Base-by-base conservation (phyloP, 1,140 invertebrate species). In the Heliconius nattereri region DNA sequence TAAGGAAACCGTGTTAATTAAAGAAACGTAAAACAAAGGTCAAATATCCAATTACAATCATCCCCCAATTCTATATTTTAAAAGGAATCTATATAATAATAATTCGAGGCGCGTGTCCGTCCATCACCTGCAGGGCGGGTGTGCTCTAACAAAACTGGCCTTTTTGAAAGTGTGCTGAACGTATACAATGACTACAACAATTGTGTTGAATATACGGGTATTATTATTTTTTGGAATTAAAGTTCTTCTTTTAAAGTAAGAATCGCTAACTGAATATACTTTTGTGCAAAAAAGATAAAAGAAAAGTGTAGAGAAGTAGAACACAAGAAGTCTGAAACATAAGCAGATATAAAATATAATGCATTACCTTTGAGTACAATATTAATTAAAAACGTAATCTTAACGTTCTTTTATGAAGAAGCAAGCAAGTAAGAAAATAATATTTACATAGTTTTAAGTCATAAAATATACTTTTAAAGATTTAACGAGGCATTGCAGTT, bases 101-200 rank as follows among this genome's bases (percentile, higher is more conserved):
- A 78, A 73, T 16, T 29, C 73, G 49, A 60, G 77, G 52, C 77
- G 52, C 77, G 77, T 73, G 83, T 85, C 79, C 71, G 78, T 81
- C 57, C 82, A 79, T 86, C 85, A 87, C 86, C 86, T 88, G 86
- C 83, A 76, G 76, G 66, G 73, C 79, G 84, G 84, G 81, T 84
- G 85, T 84, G 84, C 81, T 78, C 81, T 72, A 76, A 83, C 60
- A 66, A 66, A 79, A 81, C 81, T 81, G 76, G 80, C 75, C 79
- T 81, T 80, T 82, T 85, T 83, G 45, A 74, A 73, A 78, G 79
- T 76, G 73, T 81, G 78, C 82, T 79, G 76, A 74, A 32, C 70
- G 49, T 70, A 57, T 84, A 78, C 37, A 77, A 78, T 80, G 20
- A 78, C 75, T 73, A 78, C 71, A 11, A 57, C n/a, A 77, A n/a